phyloP scores from a whole-genome alignment of 2,113 vertebrate species.

The Gymnarchus niloticus region DNA sequence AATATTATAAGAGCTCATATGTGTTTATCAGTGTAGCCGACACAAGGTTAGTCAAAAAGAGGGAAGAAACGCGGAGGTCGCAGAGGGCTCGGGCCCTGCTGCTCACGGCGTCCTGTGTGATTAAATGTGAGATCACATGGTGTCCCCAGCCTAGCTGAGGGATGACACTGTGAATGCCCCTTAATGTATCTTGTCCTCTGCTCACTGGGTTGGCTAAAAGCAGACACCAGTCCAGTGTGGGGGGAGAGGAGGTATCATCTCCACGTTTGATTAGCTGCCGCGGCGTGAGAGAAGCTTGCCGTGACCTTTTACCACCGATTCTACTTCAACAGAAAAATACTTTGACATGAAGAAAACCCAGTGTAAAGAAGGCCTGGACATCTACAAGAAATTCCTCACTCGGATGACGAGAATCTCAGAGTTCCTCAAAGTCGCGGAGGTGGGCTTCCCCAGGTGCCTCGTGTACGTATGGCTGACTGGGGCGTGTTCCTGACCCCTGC shows the following conservation, averaged over 20 bases:
- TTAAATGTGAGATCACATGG: background rate
- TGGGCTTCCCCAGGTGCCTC: constrained; percentile 41
- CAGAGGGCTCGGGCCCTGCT: background rate
- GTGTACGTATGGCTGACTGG: background rate
- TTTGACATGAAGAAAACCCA: constrained; percentile 97
- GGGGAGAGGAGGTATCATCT: background rate
- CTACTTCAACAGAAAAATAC: constrained; percentile 76
- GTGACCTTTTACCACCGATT: background rate
- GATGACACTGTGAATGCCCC: background rate
- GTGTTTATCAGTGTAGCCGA: background rate
- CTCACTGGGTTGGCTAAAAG: background rate
- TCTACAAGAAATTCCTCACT: constrained; percentile 95
- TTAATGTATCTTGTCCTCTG: background rate
- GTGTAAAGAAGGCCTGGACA: constrained; percentile 93
- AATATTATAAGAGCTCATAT: background rate
- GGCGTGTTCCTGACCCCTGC: background rate
- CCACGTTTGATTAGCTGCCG: background rate
- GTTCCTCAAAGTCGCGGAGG: constrained; percentile 95
- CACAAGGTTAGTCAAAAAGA: constrained; percentile 10
- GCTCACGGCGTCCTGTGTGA: background rate
- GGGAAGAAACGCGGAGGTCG: background rate
- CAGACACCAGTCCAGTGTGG: background rate
- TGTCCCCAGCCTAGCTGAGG: background rate
- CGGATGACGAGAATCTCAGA: constrained; percentile 94
- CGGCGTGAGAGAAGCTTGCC: background rate